Conservation (phyloP, 2,113 vertebrate genomes). For the Sinocyclocheilus anophthalmus region DNA sequence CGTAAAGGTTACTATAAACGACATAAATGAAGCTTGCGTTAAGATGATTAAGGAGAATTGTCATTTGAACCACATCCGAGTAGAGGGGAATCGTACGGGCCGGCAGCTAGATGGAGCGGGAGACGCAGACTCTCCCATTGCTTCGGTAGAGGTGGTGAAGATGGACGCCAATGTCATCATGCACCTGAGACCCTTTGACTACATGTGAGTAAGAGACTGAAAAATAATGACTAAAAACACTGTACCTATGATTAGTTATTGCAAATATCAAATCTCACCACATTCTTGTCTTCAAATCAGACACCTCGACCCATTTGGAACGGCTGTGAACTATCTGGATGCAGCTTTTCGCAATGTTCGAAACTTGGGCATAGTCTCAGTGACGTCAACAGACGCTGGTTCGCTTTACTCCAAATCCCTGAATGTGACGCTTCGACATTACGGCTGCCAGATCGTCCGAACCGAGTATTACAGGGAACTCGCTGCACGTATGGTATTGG, state of each 20-base stretch:
- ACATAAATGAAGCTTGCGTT: slow-evolving; percentile 90
- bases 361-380: slow-evolving; percentile 91
- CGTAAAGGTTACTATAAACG: slow-evolving; percentile 93
- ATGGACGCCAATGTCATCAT: slow-evolving; percentile 98
- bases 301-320: slow-evolving; percentile 94
- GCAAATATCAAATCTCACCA: not conserved
- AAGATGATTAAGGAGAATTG: slow-evolving; percentile 94
- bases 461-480: slow-evolving; percentile 96
- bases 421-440: slow-evolving; percentile 91
- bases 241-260: not conserved
- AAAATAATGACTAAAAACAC: not conserved
- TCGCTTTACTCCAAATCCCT: slow-evolving; percentile 92
- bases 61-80: slow-evolving; percentile 88
- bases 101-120: slow-evolving; percentile 66
- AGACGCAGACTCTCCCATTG: slow-evolving; percentile 66
- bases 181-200: slow-evolving; percentile 95
- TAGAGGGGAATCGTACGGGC: slow-evolving; percentile 69
- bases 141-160: slow-evolving; percentile 88
- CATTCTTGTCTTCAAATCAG: slow-evolving; percentile 66
- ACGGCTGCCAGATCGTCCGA: slow-evolving; percentile 88
- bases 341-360: slow-evolving; percentile 92
- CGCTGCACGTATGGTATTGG: slow-evolving; percentile 87
- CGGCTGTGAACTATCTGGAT: slow-evolving; percentile 92
- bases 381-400: slow-evolving; percentile 93
- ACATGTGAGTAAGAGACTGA: slow-evolving; percentile 83